Base-by-base conservation (phyloP, 37 sponge, comb jelly and placozoan genomes). In the Chondrilla cf. caribensis region DNA sequence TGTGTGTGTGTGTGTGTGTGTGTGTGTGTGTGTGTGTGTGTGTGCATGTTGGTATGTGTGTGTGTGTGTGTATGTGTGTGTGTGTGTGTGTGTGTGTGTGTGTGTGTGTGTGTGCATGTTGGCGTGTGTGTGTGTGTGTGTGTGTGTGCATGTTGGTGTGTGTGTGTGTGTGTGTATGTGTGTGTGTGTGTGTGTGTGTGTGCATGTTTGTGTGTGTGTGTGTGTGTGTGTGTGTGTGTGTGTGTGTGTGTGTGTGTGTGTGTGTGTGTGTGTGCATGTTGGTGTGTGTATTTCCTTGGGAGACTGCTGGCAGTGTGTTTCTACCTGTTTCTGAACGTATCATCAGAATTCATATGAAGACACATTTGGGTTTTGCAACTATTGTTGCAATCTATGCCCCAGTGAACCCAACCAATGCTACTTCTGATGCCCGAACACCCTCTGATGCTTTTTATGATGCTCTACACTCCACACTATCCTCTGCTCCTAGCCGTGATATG, bases 401-500 rank as follows among this genome's bases (percentile, higher is more conserved):
- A 32, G 40, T 70, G 37, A 70, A 70, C 38, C 72, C 40, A 29
- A 70, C 38, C 72, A 70, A 70, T 70, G 72, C 72, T 38, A 70
- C 72, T 17, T 70, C 72, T 70, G 38, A 70, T 70, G 72, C 72
- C 39, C 37, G 38, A 70, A 38, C 72, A 32, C 72, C 72, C 72
- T 70, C 72, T 38, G 37, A 70, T 70, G 72, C 72, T 29, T 70
- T 70, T 29, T 70, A 70, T 37, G 40, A 70, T 21, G 19, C 37
- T 17, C 72, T 70, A 70, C 72, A 70, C 40, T 70, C 72, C 29
- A 70, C 72, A 32, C 72, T 70, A 70, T 32, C 72, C 37, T 31
- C 72, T 70, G 72, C 72, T 29, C 21, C 72, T 70, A 70, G 38
- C 72, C 72, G 72, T 70, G 72, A 70, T 37, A 70, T 70, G 72